phyloP scores from a whole-genome alignment of 2,888 invertebrate species.

The Phengaris alcon region DNA sequence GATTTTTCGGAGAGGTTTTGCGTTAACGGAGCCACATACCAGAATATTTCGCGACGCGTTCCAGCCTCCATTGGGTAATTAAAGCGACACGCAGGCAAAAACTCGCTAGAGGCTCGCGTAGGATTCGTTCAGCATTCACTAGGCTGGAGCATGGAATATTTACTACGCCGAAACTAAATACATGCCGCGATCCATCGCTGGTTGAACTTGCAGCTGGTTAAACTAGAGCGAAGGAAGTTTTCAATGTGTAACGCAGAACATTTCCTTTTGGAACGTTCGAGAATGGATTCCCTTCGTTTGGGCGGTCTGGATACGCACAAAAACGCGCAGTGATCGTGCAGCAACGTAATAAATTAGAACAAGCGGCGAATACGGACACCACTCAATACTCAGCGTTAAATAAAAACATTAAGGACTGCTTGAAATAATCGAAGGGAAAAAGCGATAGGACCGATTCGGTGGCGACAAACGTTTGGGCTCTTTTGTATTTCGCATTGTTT shows the following conservation, averaged over 20 bases:
- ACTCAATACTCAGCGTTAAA: conserved; percentile 74
- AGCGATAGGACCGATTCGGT: conserved; percentile 72
- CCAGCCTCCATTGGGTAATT: conserved; percentile 62
- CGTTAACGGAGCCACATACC: conserved; percentile 42
- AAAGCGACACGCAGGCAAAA: conserved; percentile 68
- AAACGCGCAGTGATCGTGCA: conserved; percentile 60
- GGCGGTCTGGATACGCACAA: conserved; percentile 53
- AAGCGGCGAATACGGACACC: conserved; percentile 72
- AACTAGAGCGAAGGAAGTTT: neutral
- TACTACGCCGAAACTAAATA: neutral
- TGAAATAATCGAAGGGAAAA: conserved; percentile 73
- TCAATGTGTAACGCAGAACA: neutral
- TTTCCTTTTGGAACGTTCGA: neutral
- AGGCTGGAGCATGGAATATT: neutral
- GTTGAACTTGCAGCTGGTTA: neutral
- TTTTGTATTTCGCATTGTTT: conserved; percentile 37
- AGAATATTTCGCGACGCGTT: conserved; percentile 45
- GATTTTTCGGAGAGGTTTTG: conserved; percentile 43
- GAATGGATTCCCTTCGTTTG: conserved; percentile 34
- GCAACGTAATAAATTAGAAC: conserved; percentile 73
- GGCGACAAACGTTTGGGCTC: conserved; percentile 43
- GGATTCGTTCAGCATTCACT: conserved; percentile 28
- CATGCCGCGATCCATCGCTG: neutral
- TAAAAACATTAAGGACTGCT: conserved; percentile 76
- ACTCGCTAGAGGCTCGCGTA: conserved; percentile 51